A percentile compares a stretch with the other conserved stretches of the same genome.
These are phyloP conservation scores for Ptychoptera contaminata DNA, from an alignment of 2,888 invertebrate genomes.

Conservation along the genomic window DNA sequence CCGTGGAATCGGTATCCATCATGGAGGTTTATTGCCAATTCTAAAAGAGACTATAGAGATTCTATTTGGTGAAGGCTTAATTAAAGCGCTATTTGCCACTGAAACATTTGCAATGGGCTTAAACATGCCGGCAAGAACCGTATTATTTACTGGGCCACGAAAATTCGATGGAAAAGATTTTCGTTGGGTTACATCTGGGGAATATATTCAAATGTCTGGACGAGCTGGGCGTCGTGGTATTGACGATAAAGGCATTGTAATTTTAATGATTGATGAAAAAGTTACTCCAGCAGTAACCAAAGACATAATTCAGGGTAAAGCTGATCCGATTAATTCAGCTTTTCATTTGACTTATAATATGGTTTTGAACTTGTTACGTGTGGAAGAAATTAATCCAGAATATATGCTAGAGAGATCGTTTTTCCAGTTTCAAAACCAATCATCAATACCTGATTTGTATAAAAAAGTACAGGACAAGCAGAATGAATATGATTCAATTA, in stretches of 20 bases:
- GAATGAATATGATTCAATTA: slow-evolving; percentile 43
- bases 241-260: slow-evolving; percentile 94
- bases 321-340: slow-evolving; percentile 96
- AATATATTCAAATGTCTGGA: slow-evolving; percentile 99
- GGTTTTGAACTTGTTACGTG: slow-evolving; percentile 89
- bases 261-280: slow-evolving; percentile 96
- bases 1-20: slow-evolving; percentile 98
- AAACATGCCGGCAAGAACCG: slow-evolving; percentile 99
- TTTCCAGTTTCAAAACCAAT: slow-evolving; percentile 97
- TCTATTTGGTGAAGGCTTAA: slow-evolving; percentile 90
- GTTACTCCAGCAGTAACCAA: slow-evolving; percentile 65
- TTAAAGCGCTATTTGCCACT: slow-evolving; percentile 97
- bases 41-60: slow-evolving; percentile 99
- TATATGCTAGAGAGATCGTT: slow-evolving; percentile 98
- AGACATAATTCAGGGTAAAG: slow-evolving; percentile 70
- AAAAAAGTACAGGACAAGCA: slow-evolving; percentile 57
- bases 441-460: slow-evolving; percentile 77
- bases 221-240: slow-evolving; percentile 93
- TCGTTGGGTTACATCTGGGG: slow-evolving; percentile 90
- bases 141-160: slow-evolving; percentile 84
- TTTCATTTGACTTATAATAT: slow-evolving; percentile 99
- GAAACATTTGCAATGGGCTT: slow-evolving; percentile 99
- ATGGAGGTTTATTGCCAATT: slow-evolving; percentile 87
- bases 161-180: slow-evolving; percentile 97
- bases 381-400: slow-evolving; percentile 98